A percentile compares a stretch with the other conserved stretches of the same genome.
phyloP scores from a whole-genome alignment of 2,113 vertebrate species.

The Sphyrna mokarran region DNA sequence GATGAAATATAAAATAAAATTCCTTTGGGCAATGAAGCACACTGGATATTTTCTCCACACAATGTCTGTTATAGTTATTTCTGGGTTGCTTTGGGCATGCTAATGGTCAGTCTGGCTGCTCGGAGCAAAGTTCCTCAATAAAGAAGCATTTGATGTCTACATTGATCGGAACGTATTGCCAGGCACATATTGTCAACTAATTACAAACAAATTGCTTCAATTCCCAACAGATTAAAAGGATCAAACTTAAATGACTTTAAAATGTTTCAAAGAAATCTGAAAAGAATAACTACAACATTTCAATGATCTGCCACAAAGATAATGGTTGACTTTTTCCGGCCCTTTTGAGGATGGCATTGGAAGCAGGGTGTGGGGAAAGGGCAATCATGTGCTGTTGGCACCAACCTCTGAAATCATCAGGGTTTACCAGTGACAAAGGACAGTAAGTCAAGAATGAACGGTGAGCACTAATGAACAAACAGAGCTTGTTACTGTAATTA shows the following conservation, averaged over 20 bases:
- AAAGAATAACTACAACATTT: neutral
- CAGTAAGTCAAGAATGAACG: too few species aligned
- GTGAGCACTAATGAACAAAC: too few species aligned
- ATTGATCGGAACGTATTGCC: neutral
- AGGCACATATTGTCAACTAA: neutral
- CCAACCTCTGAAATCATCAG: neutral
- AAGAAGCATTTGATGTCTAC: neutral
- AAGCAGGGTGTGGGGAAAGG: neutral
- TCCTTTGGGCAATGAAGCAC: neutral
- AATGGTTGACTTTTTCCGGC: neutral
- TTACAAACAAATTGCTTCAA: neutral
- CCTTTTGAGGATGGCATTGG: neutral
- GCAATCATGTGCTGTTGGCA: neutral
- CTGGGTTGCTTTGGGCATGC: neutral
- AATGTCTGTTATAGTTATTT: slow-evolving; percentile 13
- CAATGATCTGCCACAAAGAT: neutral
- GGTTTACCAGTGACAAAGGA: too few species aligned
- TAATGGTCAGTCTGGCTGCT: neutral
- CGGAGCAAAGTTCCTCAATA: neutral
- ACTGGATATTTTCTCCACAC: neutral
- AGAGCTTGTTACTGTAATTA: too few species aligned
- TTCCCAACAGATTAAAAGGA: neutral
- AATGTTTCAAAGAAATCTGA: neutral
- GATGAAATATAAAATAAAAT: neutral
- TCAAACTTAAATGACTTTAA: neutral